Evolutionary conservation across 1,140 invertebrate genomes (phyloP), one percentile per base, ranked within the genome.

Genomic region (Manduca sexta): DNA sequence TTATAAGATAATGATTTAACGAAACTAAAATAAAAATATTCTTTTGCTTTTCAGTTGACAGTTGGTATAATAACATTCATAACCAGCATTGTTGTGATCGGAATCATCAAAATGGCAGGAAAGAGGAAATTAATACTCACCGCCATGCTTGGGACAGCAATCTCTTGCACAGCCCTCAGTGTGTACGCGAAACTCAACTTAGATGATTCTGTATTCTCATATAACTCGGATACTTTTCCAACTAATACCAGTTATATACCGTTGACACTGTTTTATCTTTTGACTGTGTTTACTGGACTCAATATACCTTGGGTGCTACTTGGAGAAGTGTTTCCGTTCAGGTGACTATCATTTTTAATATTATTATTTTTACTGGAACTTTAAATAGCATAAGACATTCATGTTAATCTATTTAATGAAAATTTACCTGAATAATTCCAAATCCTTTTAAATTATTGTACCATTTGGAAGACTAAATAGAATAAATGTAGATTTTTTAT

Each of bases 31-130:
- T 1, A 7, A 16, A 55, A 49, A 18, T 13, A 31, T 52, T 50
- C 55, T 29, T 44, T 13, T 52, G 14, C 16, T 18, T 74, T 74
- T 21, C 65, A 87, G 86, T 52, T 87, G 12, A 69, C 78, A 49
- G 74, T 82, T 1, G 84, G 81, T n/a, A 46, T 79, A 0, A 68
- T 86, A 12, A 76, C 77, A 13, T 62, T 86, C 10, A 1, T 77
- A 7, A 69, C 68, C 0, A 64, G 64, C 6, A 39, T 84, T 0
- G 7, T 81, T 0, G 55, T 74, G 4, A 64, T 87, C 18, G 54
- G 87, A 6, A 71, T 90, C 13, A 90, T 91, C 47, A 90, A 91
- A 62, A 66, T 88, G 60, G 56, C 83, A 16, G 84, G 87, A 5
- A 84, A 84, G 51, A 55, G 80, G 0, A 84, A 79, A 40, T 30